These are phyloP conservation scores for Tiliacea citrago DNA, from an alignment of 2,888 invertebrate species.

Conservation along the genomic window DNA sequence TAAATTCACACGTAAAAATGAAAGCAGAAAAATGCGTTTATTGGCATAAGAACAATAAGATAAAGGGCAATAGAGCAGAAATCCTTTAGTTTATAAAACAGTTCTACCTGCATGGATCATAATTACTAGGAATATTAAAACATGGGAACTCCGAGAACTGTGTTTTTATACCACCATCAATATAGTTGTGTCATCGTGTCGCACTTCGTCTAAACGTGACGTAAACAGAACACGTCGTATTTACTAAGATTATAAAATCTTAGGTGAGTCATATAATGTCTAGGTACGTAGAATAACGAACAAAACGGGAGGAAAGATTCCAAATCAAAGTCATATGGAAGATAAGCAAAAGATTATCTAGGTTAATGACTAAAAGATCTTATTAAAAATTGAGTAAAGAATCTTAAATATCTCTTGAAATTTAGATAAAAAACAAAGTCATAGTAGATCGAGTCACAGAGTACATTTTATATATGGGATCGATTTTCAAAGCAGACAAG, in stretches of 20 bases:
- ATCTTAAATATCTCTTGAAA: conserved; percentile 12
- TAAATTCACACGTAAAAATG: not conserved
- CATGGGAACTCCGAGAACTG: conserved; percentile 27
- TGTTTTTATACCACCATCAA: conserved; percentile 24
- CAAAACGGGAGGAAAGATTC: not conserved
- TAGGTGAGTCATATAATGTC: conserved; percentile 40
- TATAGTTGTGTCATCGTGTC: conserved; percentile 11
- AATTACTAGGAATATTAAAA: conserved; percentile 15
- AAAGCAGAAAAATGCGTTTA: not conserved
- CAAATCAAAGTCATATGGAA: not conserved
- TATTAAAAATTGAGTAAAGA: conserved; percentile 23
- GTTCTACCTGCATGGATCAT: not conserved
- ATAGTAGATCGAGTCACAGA: not conserved
- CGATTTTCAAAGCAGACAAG: conserved; percentile 8
- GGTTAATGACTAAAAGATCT: conserved; percentile 41
- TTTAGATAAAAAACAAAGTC: conserved; percentile 2
- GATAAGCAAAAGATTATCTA: not conserved
- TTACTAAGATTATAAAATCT: conserved; percentile 35
- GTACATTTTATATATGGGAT: too few species aligned
- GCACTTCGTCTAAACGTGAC: conserved; percentile 35
- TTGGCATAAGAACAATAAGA: not conserved
- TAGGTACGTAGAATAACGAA: conserved; percentile 7
- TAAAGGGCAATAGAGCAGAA: not conserved
- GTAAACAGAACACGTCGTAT: conserved; percentile 34
- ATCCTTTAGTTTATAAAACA: conserved; percentile 14